Base-by-base conservation (phyloP, 2,888 invertebrate species). In the Dasypolia templi region DNA sequence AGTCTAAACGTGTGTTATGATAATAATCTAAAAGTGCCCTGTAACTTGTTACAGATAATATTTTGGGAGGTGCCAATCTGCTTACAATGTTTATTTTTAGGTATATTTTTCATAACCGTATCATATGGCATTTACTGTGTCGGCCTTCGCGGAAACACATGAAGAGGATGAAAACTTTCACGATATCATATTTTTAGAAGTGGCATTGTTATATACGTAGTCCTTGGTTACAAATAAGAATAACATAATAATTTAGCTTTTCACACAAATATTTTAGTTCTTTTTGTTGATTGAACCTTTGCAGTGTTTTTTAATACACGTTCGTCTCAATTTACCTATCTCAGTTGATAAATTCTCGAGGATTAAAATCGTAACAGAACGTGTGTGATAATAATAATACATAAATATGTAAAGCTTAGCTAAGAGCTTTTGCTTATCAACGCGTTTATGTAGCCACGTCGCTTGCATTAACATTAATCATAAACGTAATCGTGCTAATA, bases 31-130 rank as follows among this genome's bases (percentile, higher is more conserved):
- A 73, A 81, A 64, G 22, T 85, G 73, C 58, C 67, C 82, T 79
- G 84, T 85, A 83, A 85, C 74, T 85, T 84, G 85, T 84, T 83
- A 85, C 83, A 84, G 84, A 85, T 83, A 46, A 71, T 72, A 80
- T 83, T 74, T 82, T 79, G 83, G 85, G 70, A 85, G 85, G 75
- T 72, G 82, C 79, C 71, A 82, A 81, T 65, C 73, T 67, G 59
- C 77, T 78, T 74, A 72, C 75, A 80, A 72, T 83, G 83, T 84
- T 75, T 85, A 42, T 73, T 82, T 85, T 83, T 82, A 83, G 83
- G 70, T 85, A 70, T 74, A 84, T 73, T 72, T 76, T 81, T 77
- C 62, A 68, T 81, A 81, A 71, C 67, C 84, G 49, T 75, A 83
- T 77, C 69, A 26, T 81, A 72, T 69, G 63, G 53, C 65, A 72